A percentile compares a stretch with the other conserved stretches of the same genome.
Conservation (phyloP, 2,797 vertebrate species). For the Xenopus petersii region DNA sequence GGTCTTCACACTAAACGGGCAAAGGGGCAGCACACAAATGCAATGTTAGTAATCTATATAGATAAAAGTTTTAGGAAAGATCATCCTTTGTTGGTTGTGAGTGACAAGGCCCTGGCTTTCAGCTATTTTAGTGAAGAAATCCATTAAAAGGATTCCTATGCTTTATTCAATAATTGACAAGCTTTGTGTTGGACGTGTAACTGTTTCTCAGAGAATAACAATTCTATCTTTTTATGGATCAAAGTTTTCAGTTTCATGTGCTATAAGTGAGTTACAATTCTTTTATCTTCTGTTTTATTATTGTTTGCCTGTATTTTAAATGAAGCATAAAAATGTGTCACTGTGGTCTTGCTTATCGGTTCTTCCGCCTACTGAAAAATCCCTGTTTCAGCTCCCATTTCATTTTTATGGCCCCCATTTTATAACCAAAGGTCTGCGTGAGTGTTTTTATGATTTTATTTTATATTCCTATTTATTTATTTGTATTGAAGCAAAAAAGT, state of each 20-base stretch:
- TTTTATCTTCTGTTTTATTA: conserved; percentile 47
- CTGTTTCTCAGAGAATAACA: conserved; percentile 49
- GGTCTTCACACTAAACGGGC: too few species aligned
- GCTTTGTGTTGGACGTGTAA: conserved; percentile 47
- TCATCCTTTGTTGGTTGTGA: neutral
- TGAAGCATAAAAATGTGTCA: conserved; percentile 37
- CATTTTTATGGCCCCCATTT: conserved; percentile 23
- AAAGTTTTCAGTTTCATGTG: conserved; percentile 36
- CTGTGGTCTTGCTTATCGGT: conserved; percentile 23
- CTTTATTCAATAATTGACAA: conserved; percentile 41
- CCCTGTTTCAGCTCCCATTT: conserved; percentile 38
- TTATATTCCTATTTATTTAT: neutral
- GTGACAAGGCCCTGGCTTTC: conserved; percentile 38
- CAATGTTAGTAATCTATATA: too few species aligned
- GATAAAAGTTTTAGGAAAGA: neutral
- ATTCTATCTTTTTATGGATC: conserved; percentile 54
- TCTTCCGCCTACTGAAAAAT: conserved; percentile 15
- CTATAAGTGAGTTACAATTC: conserved; percentile 32
- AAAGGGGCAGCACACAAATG: too few species aligned
- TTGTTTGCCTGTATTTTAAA: conserved; percentile 44
- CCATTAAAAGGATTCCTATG: conserved; percentile 39
- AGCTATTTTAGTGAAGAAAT: conserved; percentile 25
- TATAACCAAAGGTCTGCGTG: conserved; percentile 3
- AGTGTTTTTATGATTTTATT: neutral
- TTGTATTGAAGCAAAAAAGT: neutral